Evolutionary conservation across 1,140 invertebrate genomes (phyloP).

Genomic region (Pachyrhynchus sulphureomaculatus): DNA sequence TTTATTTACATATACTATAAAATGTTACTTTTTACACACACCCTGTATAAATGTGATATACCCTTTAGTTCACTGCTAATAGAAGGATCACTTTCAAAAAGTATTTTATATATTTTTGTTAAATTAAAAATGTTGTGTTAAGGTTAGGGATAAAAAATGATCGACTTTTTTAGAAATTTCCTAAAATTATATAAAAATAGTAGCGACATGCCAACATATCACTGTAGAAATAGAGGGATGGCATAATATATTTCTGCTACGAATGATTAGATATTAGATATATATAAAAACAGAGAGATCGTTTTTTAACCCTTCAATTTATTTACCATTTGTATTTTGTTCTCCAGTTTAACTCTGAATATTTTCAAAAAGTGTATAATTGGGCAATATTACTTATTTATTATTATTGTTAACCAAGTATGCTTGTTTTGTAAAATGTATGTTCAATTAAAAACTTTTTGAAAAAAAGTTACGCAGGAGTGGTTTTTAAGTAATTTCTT

Average conservation of each 20-base stretch:
- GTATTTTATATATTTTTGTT: slow-evolving; percentile 28
- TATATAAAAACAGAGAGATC: background rate
- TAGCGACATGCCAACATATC: slow-evolving; percentile 22
- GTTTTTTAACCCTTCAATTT: slow-evolving; percentile 4
- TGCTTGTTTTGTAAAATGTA: background rate
- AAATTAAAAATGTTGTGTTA: background rate
- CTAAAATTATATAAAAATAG: too few relatives aligned
- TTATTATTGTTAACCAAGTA: slow-evolving; percentile 16
- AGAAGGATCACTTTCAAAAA: slow-evolving; percentile 19
- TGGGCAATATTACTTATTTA: slow-evolving; percentile 14
- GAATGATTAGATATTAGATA: background rate
- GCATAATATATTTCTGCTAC: slow-evolving; percentile 12
- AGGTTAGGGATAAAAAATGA: slow-evolving; percentile 3
- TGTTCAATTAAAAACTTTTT: slow-evolving; percentile 8
- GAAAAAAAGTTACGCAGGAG: background rate
- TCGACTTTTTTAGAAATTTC: background rate
- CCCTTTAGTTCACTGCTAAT: slow-evolving; percentile 21
- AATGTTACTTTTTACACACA: slow-evolving; percentile 8
- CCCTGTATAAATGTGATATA: slow-evolving; percentile 29
- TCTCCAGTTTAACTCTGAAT: background rate
- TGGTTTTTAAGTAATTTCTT: background rate
- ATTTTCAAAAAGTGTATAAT: slow-evolving; percentile 10
- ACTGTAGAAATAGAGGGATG: slow-evolving; percentile 21
- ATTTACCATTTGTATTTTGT: background rate
- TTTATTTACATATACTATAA: background rate